Percentiles rank a stretch among this genome's conserved stretches.
phyloP scores from a whole-genome alignment of 2,113 vertebrate species.

The Bombycilla garrulus region DNA sequence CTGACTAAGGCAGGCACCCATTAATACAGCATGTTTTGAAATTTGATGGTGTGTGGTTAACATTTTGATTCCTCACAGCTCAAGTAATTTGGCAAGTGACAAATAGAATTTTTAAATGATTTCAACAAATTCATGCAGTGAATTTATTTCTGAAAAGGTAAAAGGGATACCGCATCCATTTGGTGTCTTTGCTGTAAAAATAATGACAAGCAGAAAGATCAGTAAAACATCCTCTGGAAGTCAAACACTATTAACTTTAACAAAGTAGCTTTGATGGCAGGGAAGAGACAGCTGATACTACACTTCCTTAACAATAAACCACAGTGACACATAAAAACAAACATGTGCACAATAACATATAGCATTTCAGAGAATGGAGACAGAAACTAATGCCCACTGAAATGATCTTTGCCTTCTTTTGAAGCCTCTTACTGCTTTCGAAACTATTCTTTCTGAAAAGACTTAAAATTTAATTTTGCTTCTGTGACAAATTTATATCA shows the following conservation, averaged over 20 bases:
- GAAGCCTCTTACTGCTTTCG: conserved; percentile 23
- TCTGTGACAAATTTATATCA: background rate
- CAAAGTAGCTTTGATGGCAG: conserved; percentile 71
- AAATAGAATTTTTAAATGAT: background rate
- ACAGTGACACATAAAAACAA: conserved; percentile 82
- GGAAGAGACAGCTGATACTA: conserved; percentile 74
- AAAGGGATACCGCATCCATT: conserved; percentile 14
- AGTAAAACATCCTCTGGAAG: conserved; percentile 67
- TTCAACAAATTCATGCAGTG: background rate
- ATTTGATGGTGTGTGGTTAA: background rate
- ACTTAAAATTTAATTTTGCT: background rate
- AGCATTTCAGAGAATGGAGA: conserved; percentile 64
- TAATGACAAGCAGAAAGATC: background rate
- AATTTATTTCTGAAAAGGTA: background rate
- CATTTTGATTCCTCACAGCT: background rate
- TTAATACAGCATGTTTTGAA: background rate
- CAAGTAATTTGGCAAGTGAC: background rate
- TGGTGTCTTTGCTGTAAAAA: conserved; percentile 66
- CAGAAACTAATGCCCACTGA: conserved; percentile 23
- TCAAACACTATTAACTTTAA: conserved; percentile 80
- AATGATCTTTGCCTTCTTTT: conserved; percentile 22
- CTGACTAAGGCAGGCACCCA: background rate
- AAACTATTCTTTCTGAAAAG: conserved; percentile 14
- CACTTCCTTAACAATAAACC: conserved; percentile 80
- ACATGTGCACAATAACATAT: conserved; percentile 63